phyloP scores from a whole-genome alignment of 2,888 invertebrate genomes.

The Linnaemya vulpina region DNA sequence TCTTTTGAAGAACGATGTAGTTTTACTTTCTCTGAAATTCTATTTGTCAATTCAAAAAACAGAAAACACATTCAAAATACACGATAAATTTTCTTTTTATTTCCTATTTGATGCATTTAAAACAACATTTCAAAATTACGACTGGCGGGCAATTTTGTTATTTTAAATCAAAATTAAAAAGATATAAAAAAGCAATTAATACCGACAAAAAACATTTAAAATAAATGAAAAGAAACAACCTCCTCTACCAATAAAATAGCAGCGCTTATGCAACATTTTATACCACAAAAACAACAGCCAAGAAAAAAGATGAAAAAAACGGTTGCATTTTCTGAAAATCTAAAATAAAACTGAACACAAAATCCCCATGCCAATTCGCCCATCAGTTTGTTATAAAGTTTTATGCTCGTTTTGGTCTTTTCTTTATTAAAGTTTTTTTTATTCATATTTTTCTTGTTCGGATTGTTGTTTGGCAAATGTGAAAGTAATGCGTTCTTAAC shows the following conservation, averaged over 20 bases:
- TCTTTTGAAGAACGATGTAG: no score
- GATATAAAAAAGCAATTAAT: constrained; percentile 71
- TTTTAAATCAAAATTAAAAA: constrained; percentile 67
- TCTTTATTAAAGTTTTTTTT: not conserved
- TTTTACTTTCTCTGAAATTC: not conserved
- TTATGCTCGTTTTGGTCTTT: constrained; percentile 34
- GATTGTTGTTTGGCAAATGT: constrained; percentile 76
- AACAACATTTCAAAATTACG: constrained; percentile 59
- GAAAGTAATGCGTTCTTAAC: constrained; percentile 81
- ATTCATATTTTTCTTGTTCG: constrained; percentile 40
- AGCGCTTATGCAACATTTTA: constrained; percentile 3
- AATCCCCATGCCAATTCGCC: constrained; percentile 55
- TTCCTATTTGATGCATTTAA: constrained; percentile 32
- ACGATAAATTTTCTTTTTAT: constrained; percentile 43
- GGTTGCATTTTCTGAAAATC: constrained; percentile 64
- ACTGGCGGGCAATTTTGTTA: constrained; percentile 64
- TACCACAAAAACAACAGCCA: constrained; percentile 11
- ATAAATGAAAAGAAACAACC: constrained; percentile 25
- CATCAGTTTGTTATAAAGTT: constrained; percentile 63
- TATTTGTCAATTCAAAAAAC: not conserved
- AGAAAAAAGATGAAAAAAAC: constrained; percentile 23
- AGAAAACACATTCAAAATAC: not conserved
- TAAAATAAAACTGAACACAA: constrained; percentile 41
- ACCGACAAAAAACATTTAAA: constrained; percentile 6
- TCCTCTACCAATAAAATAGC: constrained; percentile 26